Evolutionary conservation across 1,140 invertebrate species (phyloP).

Genomic region (Dufourea novaeangliae): DNA sequence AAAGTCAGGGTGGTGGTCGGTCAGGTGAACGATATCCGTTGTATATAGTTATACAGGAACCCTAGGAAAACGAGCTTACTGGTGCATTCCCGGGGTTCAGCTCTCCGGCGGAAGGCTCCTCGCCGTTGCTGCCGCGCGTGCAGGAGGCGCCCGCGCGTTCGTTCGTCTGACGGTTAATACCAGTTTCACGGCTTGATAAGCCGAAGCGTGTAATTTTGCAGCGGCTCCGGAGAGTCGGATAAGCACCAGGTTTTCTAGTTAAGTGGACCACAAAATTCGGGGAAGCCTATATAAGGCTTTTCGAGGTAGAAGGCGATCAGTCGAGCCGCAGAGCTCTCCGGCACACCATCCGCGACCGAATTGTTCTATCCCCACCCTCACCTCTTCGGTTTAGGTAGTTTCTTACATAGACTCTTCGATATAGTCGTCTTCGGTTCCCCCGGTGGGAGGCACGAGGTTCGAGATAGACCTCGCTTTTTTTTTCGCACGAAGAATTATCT

Average conservation of each 20-base stretch:
- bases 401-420: no score
- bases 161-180: constrained; percentile 74
- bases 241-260: constrained; percentile 79
- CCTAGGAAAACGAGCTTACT: constrained; percentile 65
- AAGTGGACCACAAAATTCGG: constrained; percentile 79
- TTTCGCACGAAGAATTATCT: no score
- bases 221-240: constrained; percentile 70
- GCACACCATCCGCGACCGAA: constrained; percentile 51
- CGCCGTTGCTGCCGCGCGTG: constrained; percentile 67
- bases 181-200: constrained; percentile 78
- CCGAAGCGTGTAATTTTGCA: constrained; percentile 78
- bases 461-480: no score
- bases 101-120: constrained; percentile 63
- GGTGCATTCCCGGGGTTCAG: constrained; percentile 63
- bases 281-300: constrained; percentile 76
- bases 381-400: no score
- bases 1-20: constrained; percentile 65
- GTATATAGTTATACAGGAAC: constrained; percentile 63
- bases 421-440: no score
- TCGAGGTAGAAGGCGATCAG: constrained; percentile 72
- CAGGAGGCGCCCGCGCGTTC: constrained; percentile 66
- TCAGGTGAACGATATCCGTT: constrained; percentile 65
- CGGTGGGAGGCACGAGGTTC: no score
- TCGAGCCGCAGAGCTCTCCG: constrained; percentile 63
- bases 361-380: no score